A percentile compares a stretch with the other conserved stretches of the same genome.
These are phyloP conservation scores for Caenorhabditis japonica DNA, from an alignment of 2,888 invertebrate species.

Conservation along the genomic window DNA sequence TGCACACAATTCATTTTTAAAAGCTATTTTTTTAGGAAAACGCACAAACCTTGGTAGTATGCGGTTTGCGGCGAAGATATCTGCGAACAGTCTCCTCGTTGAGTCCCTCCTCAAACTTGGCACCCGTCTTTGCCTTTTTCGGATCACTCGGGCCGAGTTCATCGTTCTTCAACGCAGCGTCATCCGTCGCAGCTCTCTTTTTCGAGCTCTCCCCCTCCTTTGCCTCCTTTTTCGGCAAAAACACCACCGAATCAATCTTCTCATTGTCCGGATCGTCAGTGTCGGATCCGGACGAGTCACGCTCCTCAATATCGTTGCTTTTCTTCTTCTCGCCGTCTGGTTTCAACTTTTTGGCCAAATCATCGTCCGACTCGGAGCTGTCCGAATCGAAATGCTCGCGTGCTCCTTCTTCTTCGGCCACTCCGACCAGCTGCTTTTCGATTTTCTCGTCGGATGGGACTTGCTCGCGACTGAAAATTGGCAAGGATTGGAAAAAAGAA, in stretches of 20 bases:
- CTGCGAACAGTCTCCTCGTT: slow-evolving; percentile 82
- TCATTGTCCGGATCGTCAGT: slow-evolving; percentile 79
- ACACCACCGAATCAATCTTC: slow-evolving; percentile 74
- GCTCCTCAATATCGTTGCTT: slow-evolving; percentile 61
- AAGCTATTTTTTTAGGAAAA: too few relatives aligned
- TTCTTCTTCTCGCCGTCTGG: slow-evolving; percentile 52
- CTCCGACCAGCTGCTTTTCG: slow-evolving; percentile 88
- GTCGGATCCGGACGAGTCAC: slow-evolving; percentile 76
- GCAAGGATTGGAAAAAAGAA: neutral
- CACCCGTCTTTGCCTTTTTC: slow-evolving; percentile 58
- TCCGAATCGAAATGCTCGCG: slow-evolving; percentile 74
- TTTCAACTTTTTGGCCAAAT: slow-evolving; percentile 63
- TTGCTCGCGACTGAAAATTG: slow-evolving; percentile 70
- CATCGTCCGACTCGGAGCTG: slow-evolving; percentile 59
- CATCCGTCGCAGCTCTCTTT: slow-evolving; percentile 42
- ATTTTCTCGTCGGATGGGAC: slow-evolving; percentile 80
- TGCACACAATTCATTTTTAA: too few relatives aligned
- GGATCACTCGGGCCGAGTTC: slow-evolving; percentile 49
- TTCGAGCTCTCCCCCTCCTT: slow-evolving; percentile 40
- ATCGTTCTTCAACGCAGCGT: slow-evolving; percentile 16
- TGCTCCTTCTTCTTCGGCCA: slow-evolving; percentile 91
- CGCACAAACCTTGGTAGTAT: slow-evolving; percentile 97
- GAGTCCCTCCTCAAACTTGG: slow-evolving; percentile 57
- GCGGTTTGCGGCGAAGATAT: slow-evolving; percentile 94
- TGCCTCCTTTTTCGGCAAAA: slow-evolving; percentile 66